Evolutionary conservation across 1,140 invertebrate species (phyloP).

Genomic region (Vanessa atalanta): DNA sequence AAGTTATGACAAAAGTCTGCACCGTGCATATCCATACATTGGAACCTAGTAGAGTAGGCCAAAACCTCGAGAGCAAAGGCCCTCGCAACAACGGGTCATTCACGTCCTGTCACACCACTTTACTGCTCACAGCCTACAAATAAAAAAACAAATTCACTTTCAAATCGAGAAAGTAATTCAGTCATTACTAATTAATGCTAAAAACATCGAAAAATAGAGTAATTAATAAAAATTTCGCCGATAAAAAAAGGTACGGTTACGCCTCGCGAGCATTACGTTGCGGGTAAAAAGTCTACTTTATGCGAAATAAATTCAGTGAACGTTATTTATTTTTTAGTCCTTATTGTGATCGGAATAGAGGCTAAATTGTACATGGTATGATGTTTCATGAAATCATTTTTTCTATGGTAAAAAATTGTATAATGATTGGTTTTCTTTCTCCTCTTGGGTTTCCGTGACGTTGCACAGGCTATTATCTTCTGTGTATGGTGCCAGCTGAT

Average conservation of each 20-base stretch:
- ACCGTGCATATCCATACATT: too few relatives aligned
- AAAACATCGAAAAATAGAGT: conserved; percentile 35
- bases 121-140: background rate
- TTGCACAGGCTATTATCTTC: too few relatives aligned
- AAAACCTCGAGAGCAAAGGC: too few relatives aligned
- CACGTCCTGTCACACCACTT: background rate
- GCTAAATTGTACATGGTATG: background rate
- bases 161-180: conserved; percentile 22
- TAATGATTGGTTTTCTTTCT: too few relatives aligned
- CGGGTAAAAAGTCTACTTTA: conserved; percentile 7
- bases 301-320: background rate
- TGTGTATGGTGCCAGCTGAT: too few relatives aligned
- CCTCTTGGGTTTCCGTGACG: too few relatives aligned
- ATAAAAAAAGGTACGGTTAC: conserved; percentile 28
- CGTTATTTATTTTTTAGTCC: background rate
- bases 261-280: conserved; percentile 21
- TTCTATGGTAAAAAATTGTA: too few relatives aligned
- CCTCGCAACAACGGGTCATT: background rate
- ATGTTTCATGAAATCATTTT: too few relatives aligned
- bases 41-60: too few relatives aligned
- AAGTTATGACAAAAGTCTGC: too few relatives aligned
- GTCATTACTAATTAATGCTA: conserved; percentile 13
- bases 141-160: conserved; percentile 7
- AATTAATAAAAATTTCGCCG: conserved; percentile 45
- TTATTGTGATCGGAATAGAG: background rate